Evolutionary conservation across 2,113 vertebrate species (phyloP).

Genomic region (Fregetta grallaria): DNA sequence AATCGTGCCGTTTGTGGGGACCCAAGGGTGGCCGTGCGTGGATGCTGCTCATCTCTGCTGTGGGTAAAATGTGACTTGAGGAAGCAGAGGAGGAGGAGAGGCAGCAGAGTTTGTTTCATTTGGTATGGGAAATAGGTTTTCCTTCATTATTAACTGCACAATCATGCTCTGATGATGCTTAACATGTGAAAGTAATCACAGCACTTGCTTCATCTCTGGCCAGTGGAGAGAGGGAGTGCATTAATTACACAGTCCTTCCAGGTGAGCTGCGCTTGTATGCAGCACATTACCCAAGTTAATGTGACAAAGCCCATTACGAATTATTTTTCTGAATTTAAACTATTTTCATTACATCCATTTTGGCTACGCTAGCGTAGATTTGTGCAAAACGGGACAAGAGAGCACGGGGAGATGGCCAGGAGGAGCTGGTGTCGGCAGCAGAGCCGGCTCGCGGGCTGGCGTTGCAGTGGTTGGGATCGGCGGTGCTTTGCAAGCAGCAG

Average conservation of each 20-base stretch:
- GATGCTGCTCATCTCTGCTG: neutral
- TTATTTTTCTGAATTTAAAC: neutral
- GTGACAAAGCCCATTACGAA: neutral
- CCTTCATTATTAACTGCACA: neutral
- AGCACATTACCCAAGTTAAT: neutral
- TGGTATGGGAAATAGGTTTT: neutral
- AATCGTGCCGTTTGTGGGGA: neutral
- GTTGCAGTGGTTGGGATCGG: fast-evolving
- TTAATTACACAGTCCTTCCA: neutral
- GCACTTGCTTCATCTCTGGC: neutral
- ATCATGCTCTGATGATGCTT: neutral
- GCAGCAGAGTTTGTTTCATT: neutral
- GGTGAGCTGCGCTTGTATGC: neutral
- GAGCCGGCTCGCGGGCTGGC: neutral
- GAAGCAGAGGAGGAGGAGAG: neutral
- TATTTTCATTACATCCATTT: neutral
- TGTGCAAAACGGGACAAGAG: neutral
- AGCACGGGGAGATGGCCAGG: neutral
- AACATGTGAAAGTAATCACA: neutral
- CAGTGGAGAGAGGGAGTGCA: neutral
- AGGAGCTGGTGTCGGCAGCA: neutral
- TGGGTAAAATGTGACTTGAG: neutral
- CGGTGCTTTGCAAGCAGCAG: neutral
- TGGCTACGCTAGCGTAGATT: fast-evolving
- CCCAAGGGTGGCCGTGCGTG: no score